Percentiles rank a stretch among this genome's conserved stretches.
These are phyloP conservation scores for Proteles cristata DNA, from an alignment of 2,113 vertebrate genomes.

Conservation along the genomic window DNA sequence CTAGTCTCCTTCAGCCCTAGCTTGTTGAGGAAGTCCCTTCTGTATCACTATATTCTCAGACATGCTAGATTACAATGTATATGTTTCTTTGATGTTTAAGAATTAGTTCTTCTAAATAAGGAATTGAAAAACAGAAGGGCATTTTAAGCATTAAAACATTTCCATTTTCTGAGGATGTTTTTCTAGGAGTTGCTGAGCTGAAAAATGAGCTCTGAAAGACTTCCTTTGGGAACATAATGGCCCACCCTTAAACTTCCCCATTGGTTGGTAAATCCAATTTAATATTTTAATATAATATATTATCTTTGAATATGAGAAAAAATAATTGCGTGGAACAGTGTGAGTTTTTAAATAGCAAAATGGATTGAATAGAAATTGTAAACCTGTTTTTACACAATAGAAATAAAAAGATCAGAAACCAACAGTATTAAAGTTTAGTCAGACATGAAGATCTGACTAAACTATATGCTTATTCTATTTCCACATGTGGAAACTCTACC, in stretches of 20 bases:
- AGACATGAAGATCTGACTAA: not conserved
- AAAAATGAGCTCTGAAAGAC: not conserved
- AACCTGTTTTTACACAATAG: slow-evolving; percentile 3
- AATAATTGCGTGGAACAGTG: not conserved
- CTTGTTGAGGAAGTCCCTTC: not conserved
- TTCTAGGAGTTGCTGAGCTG: not conserved
- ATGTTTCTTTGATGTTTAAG: not conserved
- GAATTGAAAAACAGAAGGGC: not conserved
- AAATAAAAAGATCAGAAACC: slow-evolving; percentile 32
- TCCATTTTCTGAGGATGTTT: slow-evolving; percentile 33
- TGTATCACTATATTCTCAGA: not conserved
- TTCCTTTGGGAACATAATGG: slow-evolving; percentile 20
- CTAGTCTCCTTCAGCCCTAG: not conserved
- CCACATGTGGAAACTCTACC: not conserved
- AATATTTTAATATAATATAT: not conserved
- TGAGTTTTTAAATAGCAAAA: not conserved
- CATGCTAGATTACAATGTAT: not conserved
- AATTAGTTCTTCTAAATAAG: slow-evolving; percentile 9
- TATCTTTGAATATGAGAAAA: slow-evolving; percentile 6
- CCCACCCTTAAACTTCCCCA: not conserved
- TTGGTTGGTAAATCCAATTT: not conserved
- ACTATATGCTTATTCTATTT: not conserved
- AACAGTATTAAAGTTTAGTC: not conserved
- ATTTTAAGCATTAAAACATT: not conserved
- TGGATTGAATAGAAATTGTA: not conserved